Percentiles rank a stretch among this genome's conserved stretches.
phyloP scores from a whole-genome alignment of 64 coral and sea anemone genomes.

The Platygyra sinensis region DNA sequence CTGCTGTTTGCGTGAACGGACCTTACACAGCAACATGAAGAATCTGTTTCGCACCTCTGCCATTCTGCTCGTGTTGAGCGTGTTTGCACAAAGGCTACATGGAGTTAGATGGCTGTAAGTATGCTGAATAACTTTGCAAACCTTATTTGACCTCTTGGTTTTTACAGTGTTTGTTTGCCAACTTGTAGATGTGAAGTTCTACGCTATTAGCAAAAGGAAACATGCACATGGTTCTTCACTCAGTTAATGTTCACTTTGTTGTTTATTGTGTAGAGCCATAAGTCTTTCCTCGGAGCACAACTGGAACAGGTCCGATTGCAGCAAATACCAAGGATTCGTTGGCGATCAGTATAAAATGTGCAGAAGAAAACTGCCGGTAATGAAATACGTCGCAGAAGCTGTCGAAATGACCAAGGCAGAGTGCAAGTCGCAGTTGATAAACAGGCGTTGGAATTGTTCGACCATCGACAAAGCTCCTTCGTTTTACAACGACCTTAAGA shows the following conservation, averaged over 20 bases:
- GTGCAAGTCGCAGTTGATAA: slow-evolving; percentile 59
- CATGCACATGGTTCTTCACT: not conserved
- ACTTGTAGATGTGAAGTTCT: not conserved
- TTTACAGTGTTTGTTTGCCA: not conserved
- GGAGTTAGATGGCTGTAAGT: slow-evolving; percentile 41
- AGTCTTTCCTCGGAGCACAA: slow-evolving; percentile 8
- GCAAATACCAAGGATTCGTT: slow-evolving; percentile 45
- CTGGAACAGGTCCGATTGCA: slow-evolving; percentile 71
- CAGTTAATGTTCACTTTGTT: not conserved
- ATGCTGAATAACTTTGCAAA: not conserved
- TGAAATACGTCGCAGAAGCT: slow-evolving; percentile 81
- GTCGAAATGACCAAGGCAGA: slow-evolving; percentile 62
- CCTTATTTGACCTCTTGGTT: not conserved
- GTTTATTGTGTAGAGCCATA: slow-evolving; percentile 45
- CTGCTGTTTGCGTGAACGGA: slow-evolving; percentile 18
- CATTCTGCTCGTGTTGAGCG: not conserved
- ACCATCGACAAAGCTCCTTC: slow-evolving; percentile 56
- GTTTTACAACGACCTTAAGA: slow-evolving; percentile 56
- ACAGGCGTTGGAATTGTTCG: slow-evolving; percentile 79
- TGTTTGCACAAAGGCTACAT: not conserved
- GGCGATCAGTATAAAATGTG: slow-evolving; percentile 78
- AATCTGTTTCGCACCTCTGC: slow-evolving; percentile 16
- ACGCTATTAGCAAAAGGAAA: not conserved
- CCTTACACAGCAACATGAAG: not conserved
- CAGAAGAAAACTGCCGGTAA: slow-evolving; percentile 54